Percentiles rank a stretch among this genome's conserved stretches.
These are phyloP conservation scores for Heliopora coerulea DNA, from an alignment of 92 coral and sea anemone species.

Conservation along the genomic window DNA sequence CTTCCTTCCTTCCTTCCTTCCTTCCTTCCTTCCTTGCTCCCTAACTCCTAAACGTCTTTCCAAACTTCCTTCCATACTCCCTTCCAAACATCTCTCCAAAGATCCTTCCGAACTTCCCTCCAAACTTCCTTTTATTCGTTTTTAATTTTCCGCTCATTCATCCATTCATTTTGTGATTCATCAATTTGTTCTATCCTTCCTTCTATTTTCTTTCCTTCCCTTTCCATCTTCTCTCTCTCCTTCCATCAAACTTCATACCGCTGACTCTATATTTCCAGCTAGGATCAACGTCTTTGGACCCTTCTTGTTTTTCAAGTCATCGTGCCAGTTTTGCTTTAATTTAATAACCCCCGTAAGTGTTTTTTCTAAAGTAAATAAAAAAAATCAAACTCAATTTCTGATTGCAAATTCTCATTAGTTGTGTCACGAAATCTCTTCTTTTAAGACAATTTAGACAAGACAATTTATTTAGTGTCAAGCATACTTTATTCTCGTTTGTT, in stretches of 20 bases:
- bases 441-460: no score
- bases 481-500: no score
- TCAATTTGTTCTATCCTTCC: no score
- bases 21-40: neutral
- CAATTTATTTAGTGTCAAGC: no score
- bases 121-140: neutral
- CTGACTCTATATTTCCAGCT: conserved; percentile 91
- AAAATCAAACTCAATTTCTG: no score
- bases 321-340: conserved; percentile 91
- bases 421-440: no score
- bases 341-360: conserved; percentile 73
- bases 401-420: no score
- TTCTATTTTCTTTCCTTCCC: neutral
- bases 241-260: conserved; percentile 60
- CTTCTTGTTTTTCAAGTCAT: conserved; percentile 53
- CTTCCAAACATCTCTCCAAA: neutral
- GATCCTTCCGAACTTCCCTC: neutral
- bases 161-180: no score
- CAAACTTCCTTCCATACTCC: neutral
- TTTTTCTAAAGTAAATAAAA: conserved; percentile 50
- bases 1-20: neutral
- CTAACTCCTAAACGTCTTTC: neutral
- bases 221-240: neutral
- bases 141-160: neutral
- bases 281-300: conserved; percentile 82